Evolutionary conservation across 2,797 vertebrate species (phyloP), one percentile per base, ranked within the genome.

Genomic region (Gadopsis bispinosus): DNA sequence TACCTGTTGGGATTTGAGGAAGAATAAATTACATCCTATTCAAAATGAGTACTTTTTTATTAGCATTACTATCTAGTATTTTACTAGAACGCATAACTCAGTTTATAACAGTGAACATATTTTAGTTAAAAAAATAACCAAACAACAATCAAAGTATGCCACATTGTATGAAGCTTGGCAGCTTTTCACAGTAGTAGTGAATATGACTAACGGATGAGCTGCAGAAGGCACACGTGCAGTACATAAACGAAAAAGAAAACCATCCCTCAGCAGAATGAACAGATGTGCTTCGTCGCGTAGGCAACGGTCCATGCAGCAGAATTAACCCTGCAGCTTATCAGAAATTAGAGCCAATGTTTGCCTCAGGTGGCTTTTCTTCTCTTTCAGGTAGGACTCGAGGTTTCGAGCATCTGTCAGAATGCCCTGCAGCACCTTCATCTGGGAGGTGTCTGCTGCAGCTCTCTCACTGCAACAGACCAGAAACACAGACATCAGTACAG

Each of bases 331-430:
- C 64, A 96, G 92, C 78, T 94, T 93, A 31, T 95, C 91, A 80
- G 94, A 94, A 68, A 96, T 94, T 0, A 83, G 43, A 60, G 88
- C 79, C 83, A 96, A 39, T 8, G 87, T 92, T 39, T 72, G 69
- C 63, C 81, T 93, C 59, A 96, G 89, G 7, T 77, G 90, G 2
- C 73, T 85, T 80, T 95, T 96, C 86, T 94, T 95, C 63, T 94
- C 93, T 69, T 83, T 94, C 0, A 95, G 90, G 56, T 87, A 79
- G n/a, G 83, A 79, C 81, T 95, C 93, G 7, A 95, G 77, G 71
- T 68, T 83, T 71, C 66, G 65, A 41, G 94, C 94, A 71, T 95
- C 90, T n/a, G 41, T 83, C 83, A 95, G 47, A 77, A 95, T 85
- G 19, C 69, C 83, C 31, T 94, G 90, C 88, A 96, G 87, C 67